phyloP scores from a whole-genome alignment of 1,140 invertebrate genomes.

The Muscidifurax raptorellus region DNA sequence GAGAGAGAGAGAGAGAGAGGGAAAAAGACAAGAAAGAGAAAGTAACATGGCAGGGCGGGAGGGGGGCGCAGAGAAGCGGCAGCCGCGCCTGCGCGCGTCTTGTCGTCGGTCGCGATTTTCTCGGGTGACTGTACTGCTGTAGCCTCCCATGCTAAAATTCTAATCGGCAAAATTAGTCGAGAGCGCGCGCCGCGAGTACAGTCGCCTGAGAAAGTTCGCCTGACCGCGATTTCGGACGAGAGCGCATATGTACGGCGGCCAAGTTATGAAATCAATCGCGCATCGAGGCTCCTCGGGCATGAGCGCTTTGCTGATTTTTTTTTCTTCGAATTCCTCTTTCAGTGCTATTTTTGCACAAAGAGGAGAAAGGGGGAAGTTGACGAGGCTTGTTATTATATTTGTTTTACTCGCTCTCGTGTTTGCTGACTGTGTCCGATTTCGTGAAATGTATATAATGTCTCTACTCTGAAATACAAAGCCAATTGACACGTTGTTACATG shows the following conservation, averaged over 20 bases:
- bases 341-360: neutral
- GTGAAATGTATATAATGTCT: no score
- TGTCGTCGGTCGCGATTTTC: slow-evolving; percentile 47
- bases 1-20: neutral
- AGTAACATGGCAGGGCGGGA: neutral
- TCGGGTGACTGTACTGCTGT: slow-evolving; percentile 56
- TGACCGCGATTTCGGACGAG: slow-evolving; percentile 65
- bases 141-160: slow-evolving; percentile 65
- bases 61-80: slow-evolving; percentile 25
- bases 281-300: slow-evolving; percentile 3
- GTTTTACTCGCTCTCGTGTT: no score
- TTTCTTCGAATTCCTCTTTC: neutral
- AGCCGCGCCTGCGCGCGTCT: slow-evolving; percentile 6
- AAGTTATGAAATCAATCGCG: slow-evolving; percentile 71
- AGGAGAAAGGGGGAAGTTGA: no score
- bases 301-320: neutral
- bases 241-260: slow-evolving; percentile 56
- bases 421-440: no score
- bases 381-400: no score
- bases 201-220: slow-evolving; percentile 59
- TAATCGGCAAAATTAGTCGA: slow-evolving; percentile 71
- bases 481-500: no score
- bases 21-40: slow-evolving; percentile 1
- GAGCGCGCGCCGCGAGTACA: slow-evolving; percentile 55
- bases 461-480: no score